Evolutionary conservation across 2,797 vertebrate species (phyloP).

Genomic region (Crocodylus rhombifer): DNA sequence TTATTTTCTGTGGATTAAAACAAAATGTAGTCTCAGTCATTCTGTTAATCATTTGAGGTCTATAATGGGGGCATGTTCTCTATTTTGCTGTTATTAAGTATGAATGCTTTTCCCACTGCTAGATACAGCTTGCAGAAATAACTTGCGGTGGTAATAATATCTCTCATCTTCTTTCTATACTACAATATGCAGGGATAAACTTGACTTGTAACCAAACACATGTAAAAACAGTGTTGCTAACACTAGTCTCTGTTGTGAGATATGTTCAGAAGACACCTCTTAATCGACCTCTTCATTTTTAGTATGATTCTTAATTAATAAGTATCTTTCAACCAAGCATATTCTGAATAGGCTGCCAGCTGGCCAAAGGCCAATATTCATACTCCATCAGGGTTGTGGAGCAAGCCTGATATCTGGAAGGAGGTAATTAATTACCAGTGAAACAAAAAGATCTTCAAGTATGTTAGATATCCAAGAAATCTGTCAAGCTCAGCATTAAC

Average conservation of each 20-base stretch:
- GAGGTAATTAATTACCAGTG: constrained; percentile 67
- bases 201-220: background rate
- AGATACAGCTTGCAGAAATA: background rate
- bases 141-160: background rate
- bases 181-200: background rate
- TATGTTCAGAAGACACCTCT: background rate
- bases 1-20: background rate
- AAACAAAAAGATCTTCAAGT: constrained; percentile 62
- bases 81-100: background rate
- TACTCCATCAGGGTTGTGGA: constrained; percentile 16
- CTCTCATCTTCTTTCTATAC: background rate
- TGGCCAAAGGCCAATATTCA: constrained; percentile 46
- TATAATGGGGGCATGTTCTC: background rate
- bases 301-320: constrained; percentile 32
- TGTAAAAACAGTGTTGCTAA: constrained; percentile 2
- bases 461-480: constrained; percentile 26
- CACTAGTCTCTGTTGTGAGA: background rate
- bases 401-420: constrained; percentile 23
- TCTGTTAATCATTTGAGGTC: background rate
- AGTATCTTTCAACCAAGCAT: constrained; percentile 8
- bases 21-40: background rate
- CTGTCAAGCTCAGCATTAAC: constrained; percentile 46
- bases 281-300: constrained; percentile 42
- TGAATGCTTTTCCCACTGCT: background rate
- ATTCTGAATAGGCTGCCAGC: constrained; percentile 67